These are phyloP conservation scores for Athene cunicularia DNA, from an alignment of 2,113 vertebrate genomes.

Conservation along the genomic window DNA sequence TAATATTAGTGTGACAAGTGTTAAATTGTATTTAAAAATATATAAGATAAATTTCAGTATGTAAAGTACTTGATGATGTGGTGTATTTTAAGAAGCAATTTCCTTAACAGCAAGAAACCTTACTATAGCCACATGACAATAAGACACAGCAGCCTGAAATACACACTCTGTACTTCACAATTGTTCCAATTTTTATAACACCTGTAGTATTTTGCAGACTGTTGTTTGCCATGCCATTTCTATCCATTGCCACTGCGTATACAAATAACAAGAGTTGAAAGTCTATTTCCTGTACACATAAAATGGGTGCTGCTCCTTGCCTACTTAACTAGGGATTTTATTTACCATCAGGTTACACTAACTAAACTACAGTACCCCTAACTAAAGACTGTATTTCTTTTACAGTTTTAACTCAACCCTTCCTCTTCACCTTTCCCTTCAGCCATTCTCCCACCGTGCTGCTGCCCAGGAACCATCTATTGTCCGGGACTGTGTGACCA, in stretches of 20 bases:
- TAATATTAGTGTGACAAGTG: not conserved
- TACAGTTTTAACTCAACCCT: not conserved
- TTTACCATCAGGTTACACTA: not conserved
- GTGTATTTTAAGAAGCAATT: not conserved
- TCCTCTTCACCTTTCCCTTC: not conserved
- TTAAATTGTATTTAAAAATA: not conserved
- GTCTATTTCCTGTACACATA: not conserved
- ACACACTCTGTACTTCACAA: not conserved
- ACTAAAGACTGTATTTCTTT: not conserved
- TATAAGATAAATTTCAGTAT: not conserved
- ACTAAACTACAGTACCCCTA: not conserved
- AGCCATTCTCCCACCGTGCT: not conserved
- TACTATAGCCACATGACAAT: not conserved
- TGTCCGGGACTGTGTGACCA: not conserved
- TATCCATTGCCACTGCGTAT: not conserved
- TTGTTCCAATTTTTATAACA: not conserved
- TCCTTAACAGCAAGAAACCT: not conserved
- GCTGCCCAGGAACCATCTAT: not conserved
- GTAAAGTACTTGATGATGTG: not conserved
- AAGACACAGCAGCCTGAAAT: not conserved
- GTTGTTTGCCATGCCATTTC: not conserved
- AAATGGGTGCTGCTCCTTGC: fast-evolving
- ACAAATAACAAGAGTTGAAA: not conserved
- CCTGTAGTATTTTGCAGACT: not conserved
- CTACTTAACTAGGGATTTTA: not conserved